Evolutionary conservation across 2,888 invertebrate species (phyloP), one percentile per base, ranked within the genome.

Genomic region (Odontocerum albicorne): DNA sequence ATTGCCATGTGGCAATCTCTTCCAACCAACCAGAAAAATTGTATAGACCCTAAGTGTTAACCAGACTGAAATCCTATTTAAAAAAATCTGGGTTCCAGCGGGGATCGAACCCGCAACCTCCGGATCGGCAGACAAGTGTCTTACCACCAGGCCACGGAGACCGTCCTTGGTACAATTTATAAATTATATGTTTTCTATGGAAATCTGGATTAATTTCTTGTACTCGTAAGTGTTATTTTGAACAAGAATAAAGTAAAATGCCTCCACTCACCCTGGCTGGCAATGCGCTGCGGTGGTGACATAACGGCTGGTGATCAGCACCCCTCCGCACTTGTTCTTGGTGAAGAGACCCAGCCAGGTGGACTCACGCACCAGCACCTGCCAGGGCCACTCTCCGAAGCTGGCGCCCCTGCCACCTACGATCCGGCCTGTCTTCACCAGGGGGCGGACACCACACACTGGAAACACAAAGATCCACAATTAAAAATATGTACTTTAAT

Each of bases 241-340:
- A n/a, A n/a, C n/a, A n/a, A 45, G 17, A 33, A 19, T 12, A 36
- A 16, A 20, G 16, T 35, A 15, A 15, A 19, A 17, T 10, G 15
- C 3, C 8, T 2, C 8, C 16, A 67, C 78, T 75, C 71, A 91
- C 90, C 94, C 93, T 36, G 95, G 94, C 69, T 95, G 94, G 74
- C 95, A 96, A 81, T 96, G 95, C 0, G 95, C 95, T 0, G 95
- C 95, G 0, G 95, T 95, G 55, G 94, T 86, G 3, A 95, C 93
- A 67, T 87, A 94, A 70, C 85, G 84, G 64, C 82, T 87, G 27
- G 91, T 90, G 65, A 95, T 92, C n/a, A 96, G 81, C 0, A 96
- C 95, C 2, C 95, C 95, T 1, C 95, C 95, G 67, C 95, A 96
- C 72, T 95, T 95, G 73, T 95, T 95, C 72, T 95, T 95, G 42